Evolutionary conservation across 2,888 invertebrate species (phyloP).

Genomic region (Piscicola geometra): DNA sequence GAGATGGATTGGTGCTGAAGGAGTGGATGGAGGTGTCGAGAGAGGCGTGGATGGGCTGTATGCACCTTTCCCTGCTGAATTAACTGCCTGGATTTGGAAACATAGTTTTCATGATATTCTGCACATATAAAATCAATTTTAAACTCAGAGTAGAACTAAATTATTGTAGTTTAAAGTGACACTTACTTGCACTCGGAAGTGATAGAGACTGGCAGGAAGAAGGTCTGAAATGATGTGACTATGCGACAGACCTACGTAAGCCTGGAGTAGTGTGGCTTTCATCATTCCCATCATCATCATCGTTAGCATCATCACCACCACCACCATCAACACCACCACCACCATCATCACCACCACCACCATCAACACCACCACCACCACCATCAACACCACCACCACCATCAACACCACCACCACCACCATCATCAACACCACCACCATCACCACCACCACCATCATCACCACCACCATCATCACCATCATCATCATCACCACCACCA

Average conservation of each 20-base stretch:
- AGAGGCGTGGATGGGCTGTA: conserved; percentile 67
- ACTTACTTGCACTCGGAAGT: conserved; percentile 67
- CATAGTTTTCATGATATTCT: too few species aligned
- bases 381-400: not conserved
- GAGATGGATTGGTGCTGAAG: conserved; percentile 63
- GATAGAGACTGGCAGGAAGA: conserved; percentile 75
- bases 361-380: not conserved
- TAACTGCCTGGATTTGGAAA: conserved; percentile 64
- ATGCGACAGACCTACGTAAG: conserved; percentile 51
- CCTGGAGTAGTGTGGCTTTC: conserved; percentile 46
- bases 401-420: not conserved
- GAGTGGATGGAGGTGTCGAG: conserved; percentile 75
- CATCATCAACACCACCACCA: not conserved
- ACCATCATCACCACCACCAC: not conserved
- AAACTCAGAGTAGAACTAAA: too few species aligned
- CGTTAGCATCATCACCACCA: too few species aligned
- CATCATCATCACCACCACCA: conserved; percentile 11
- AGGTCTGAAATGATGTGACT: conserved; percentile 65
- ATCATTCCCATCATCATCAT: too few species aligned
- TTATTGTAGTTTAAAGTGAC: too few species aligned
- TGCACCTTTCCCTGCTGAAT: conserved; percentile 73
- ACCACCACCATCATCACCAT: too few species aligned
- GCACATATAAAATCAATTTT: too few species aligned
- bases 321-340: conserved; percentile 1
- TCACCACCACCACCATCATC: too few species aligned